Conservation (phyloP, 2,113 vertebrate genomes). For the Arvicanthis niloticus region DNA sequence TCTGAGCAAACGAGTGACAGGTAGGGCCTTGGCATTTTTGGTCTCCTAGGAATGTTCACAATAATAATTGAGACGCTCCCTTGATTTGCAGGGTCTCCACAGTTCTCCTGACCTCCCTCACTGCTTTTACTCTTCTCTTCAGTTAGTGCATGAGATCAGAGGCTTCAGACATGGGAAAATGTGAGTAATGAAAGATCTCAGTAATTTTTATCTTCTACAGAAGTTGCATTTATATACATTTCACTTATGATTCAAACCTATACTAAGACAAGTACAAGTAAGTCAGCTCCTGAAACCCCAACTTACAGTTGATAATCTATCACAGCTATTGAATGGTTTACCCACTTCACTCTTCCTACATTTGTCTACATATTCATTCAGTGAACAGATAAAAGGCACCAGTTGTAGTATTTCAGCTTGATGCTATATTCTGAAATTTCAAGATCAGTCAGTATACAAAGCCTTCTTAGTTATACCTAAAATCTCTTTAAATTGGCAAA, state of each 20-base stretch:
- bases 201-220: neutral
- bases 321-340: neutral
- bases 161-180: constrained; percentile 49
- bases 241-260: neutral
- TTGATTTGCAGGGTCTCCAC: neutral
- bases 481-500: constrained; percentile 50
- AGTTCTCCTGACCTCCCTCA: neutral
- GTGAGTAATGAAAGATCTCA: constrained; percentile 53
- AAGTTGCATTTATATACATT: neutral
- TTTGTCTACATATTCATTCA: neutral
- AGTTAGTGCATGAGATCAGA: neutral
- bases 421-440: constrained; percentile 39
- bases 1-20: constrained; percentile 4
- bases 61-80: neutral
- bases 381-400: neutral
- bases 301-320: constrained; percentile 28
- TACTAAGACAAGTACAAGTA: constrained; percentile 24
- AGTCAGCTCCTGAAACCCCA: neutral
- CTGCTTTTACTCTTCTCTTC: constrained; percentile 32
- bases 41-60: neutral
- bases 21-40: neutral
- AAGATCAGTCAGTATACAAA: constrained; percentile 57
- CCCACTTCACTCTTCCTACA: neutral
- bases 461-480: constrained; percentile 11
- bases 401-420: neutral